Evolutionary conservation across 2,113 vertebrate species (phyloP), one percentile per base, ranked within the genome.

Genomic region (Myotis yumanensis): DNA sequence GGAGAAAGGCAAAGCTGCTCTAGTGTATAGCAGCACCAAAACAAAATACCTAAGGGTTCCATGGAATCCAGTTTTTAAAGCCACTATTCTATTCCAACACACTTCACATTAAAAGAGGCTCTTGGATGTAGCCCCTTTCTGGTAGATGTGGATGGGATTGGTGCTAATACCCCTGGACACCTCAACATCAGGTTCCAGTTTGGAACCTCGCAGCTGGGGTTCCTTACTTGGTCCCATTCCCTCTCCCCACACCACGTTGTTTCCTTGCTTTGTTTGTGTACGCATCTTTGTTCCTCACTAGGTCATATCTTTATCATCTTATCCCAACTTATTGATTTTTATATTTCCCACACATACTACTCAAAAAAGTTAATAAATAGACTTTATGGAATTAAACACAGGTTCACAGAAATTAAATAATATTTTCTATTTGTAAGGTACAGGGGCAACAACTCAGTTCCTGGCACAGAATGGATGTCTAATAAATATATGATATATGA

Each of bases 321-420:
- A 59, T 20, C 32, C 89, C 43, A 62, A 30, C 2, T 25, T 51
- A 30, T 5, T 83, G 48, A 85, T 64, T 89, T 88, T 77, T 35
- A 10, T 88, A 57, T 86, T 92, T 20, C 66, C 64, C 10, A 80
- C 2, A 40, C 5, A 25, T 32, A 18, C 6, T 75, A n/a, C 9
- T 94, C 14, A 68, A 77, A 94, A 88, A 48, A 57, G 25, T 75
- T 90, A 92, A 64, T 72, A 59, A 77, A 64, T n/a, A 37, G 14
- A 32, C 82, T 89, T 94, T 80, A 84, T 8, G 93, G 51, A 82
- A 86, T 91, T 91, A 75, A 86, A 72, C 16, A 37, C 4, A 18
- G 18, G 5, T 46, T 40, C 20, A 76, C n/a, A 77, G 40, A 94
- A 94, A 94, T 84, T 72, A 93, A 92, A 15, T 15, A 73, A 5